Evolutionary conservation across 2,888 invertebrate species (phyloP).

Genomic region (Dasysyrphus tricinctus): DNA sequence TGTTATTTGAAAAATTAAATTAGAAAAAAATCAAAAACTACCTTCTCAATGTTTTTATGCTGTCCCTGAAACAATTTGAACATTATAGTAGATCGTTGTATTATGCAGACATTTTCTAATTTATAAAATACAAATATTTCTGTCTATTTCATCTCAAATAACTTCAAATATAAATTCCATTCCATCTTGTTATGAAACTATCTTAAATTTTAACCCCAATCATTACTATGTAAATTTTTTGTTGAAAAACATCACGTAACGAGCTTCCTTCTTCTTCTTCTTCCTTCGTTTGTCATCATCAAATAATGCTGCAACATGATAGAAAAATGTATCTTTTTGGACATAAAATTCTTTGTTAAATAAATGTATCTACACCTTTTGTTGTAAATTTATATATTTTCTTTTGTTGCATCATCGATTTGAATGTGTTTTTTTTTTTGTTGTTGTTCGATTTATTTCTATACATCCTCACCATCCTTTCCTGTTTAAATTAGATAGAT

Average conservation of each 20-base stretch:
- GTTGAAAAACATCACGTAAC: constrained; percentile 43
- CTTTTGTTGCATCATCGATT: constrained; percentile 55
- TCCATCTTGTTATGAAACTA: constrained; percentile 22
- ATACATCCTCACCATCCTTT: constrained; percentile 22
- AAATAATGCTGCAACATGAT: constrained; percentile 40
- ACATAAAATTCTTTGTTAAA: constrained; percentile 47
- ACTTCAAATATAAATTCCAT: constrained; percentile 22
- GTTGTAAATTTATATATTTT: constrained; percentile 16
- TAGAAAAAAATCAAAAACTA: background rate
- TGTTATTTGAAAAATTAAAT: background rate
- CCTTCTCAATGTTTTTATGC: background rate
- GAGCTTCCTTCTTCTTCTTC: constrained; percentile 26
- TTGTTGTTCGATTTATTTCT: constrained; percentile 32
- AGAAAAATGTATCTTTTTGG: constrained; percentile 56
- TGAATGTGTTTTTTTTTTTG: constrained; percentile 28
- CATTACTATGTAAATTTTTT: constrained; percentile 36
- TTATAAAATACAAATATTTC: constrained; percentile 19
- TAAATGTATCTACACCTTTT: constrained; percentile 34
- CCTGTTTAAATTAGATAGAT: constrained; percentile 54
- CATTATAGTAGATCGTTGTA: constrained; percentile 13
- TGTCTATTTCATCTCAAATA: background rate
- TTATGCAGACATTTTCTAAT: constrained; percentile 24
- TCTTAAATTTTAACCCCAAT: constrained; percentile 27
- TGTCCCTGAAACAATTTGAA: background rate
- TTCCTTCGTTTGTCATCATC: background rate